Conservation (phyloP, 2,888 invertebrate species). For the Matsumyia berberina region DNA sequence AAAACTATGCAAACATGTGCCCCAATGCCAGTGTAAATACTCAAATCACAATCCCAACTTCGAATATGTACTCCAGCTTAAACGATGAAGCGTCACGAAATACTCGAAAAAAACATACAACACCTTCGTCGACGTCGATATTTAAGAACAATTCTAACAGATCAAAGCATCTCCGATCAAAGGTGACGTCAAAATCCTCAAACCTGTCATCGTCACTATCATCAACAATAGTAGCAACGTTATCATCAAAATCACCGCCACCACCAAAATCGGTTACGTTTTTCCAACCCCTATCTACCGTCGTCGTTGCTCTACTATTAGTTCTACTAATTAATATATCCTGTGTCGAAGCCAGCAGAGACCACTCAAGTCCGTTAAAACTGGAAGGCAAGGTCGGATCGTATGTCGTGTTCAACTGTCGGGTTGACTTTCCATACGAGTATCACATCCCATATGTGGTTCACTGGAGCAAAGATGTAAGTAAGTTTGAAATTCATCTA, state of each 20-base stretch:
- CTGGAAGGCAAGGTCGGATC: slow-evolving; percentile 84
- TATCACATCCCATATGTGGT: slow-evolving; percentile 93
- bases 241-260: slow-evolving; percentile 21
- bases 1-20: slow-evolving; percentile 58
- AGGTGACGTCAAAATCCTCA: slow-evolving; percentile 44
- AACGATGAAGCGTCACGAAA: slow-evolving; percentile 42
- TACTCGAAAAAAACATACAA: slow-evolving; percentile 18
- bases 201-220: slow-evolving; percentile 48
- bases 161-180: slow-evolving; percentile 22
- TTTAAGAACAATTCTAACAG: slow-evolving; percentile 28
- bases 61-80: slow-evolving; percentile 21
- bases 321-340: slow-evolving; percentile 83
- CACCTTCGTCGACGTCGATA: slow-evolving; percentile 6
- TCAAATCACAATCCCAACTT: slow-evolving; percentile 13
- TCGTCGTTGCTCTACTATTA: slow-evolving; percentile 75
- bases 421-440: slow-evolving; percentile 93
- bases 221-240: slow-evolving; percentile 32
- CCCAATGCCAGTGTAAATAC: slow-evolving; percentile 37
- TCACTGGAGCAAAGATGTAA: slow-evolving; percentile 95
- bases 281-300: slow-evolving; percentile 44
- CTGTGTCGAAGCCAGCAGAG: slow-evolving; percentile 81
- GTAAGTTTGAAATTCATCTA: slow-evolving; percentile 81
- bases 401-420: slow-evolving; percentile 84
- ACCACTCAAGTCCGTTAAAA: slow-evolving; percentile 81
- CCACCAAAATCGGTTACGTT: slow-evolving; percentile 30